A percentile compares a stretch with the other conserved stretches of the same genome.
Evolutionary conservation across 2,888 invertebrate genomes (phyloP).

Genomic region (Tetheella fluctuosa): DNA sequence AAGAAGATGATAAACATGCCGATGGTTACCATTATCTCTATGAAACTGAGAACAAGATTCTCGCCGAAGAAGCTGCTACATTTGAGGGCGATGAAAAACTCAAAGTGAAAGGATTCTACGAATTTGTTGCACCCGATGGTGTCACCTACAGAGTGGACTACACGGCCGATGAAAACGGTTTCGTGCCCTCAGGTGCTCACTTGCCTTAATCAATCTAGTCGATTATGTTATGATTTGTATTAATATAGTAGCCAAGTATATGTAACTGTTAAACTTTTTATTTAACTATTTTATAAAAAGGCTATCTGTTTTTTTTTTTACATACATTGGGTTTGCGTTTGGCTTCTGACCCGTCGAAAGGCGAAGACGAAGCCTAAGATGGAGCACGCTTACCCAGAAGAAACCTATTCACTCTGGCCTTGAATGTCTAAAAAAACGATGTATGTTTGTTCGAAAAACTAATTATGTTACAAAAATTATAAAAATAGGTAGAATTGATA

Average conservation of each 20-base stretch:
- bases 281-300: neutral
- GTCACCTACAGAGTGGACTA: constrained; percentile 78
- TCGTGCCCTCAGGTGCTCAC: constrained; percentile 65
- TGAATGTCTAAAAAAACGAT: no score
- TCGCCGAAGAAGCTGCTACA: constrained; percentile 72
- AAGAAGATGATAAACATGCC: constrained; percentile 61
- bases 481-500: no score
- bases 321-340: neutral
- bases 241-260: neutral
- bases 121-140: constrained; percentile 73
- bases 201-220: constrained; percentile 58
- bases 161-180: constrained; percentile 77
- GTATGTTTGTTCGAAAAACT: no score
- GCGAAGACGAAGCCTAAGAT: no score
- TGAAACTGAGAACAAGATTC: constrained; percentile 78
- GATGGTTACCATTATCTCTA: constrained; percentile 79
- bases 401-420: no score
- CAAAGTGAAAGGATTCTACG: constrained; percentile 72
- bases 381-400: no score
- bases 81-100: constrained; percentile 64
- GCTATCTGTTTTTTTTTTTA: neutral
- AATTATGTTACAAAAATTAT: no score
- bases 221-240: constrained; percentile 4
- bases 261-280: neutral
- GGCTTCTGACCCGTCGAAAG: no score